Conservation (phyloP, 2,888 invertebrate genomes). For the Kuschelorhynchus macadamiae region DNA sequence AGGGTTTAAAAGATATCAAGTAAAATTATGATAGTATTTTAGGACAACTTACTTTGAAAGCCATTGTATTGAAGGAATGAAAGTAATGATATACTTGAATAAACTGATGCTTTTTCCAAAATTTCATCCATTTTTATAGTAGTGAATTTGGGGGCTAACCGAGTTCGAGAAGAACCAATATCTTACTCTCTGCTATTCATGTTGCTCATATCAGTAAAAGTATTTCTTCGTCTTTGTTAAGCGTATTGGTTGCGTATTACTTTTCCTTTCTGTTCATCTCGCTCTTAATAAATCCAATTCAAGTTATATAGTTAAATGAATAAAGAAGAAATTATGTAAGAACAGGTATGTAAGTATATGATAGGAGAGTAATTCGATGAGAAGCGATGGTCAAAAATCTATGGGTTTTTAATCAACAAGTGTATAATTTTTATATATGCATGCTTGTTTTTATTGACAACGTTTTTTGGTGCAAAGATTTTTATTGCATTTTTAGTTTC, state of each 20-base stretch:
- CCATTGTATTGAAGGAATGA: constrained; percentile 53
- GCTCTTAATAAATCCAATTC: constrained; percentile 16
- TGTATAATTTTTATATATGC: no score
- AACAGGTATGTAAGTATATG: constrained; percentile 12
- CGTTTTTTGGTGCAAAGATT: no score
- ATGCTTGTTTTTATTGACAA: no score
- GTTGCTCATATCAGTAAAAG: neutral
- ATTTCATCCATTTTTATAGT: constrained; percentile 59
- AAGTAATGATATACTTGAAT: constrained; percentile 43
- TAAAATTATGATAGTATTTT: no score
- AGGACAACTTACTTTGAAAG: constrained; percentile 65
- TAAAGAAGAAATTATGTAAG: constrained; percentile 34
- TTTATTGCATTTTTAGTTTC: no score
- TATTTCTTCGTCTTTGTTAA: constrained; percentile 21
- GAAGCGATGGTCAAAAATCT: no score
- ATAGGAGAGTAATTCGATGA: constrained; percentile 11
- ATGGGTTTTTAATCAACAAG: no score
- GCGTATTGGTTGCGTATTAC: constrained; percentile 6
- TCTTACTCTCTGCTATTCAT: neutral
- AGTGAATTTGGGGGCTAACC: constrained; percentile 38
- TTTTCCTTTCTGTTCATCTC: constrained; percentile 38
- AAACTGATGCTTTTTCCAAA: constrained; percentile 59
- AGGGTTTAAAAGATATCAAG: no score
- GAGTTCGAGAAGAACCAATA: constrained; percentile 16
- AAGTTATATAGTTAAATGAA: constrained; percentile 31